Percentiles rank a stretch among this genome's conserved stretches.
Conservation (phyloP, 2,797 vertebrate species). For the Myotis planiceps region DNA sequence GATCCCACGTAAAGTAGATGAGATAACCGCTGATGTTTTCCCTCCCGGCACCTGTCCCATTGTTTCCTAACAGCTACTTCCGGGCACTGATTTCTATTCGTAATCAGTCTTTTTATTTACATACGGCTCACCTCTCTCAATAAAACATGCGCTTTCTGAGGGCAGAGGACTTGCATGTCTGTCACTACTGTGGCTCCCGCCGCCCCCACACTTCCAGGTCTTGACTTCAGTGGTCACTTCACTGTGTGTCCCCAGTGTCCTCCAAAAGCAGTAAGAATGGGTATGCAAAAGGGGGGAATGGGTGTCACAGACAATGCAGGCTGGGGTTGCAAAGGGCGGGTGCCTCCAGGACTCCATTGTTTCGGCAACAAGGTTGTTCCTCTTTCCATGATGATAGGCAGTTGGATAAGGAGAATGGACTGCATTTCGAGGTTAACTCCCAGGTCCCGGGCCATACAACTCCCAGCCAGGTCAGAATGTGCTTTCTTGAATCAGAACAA, state of each 20-base stretch:
- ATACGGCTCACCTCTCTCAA: not conserved
- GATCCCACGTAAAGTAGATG: not conserved
- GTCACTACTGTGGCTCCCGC: not conserved
- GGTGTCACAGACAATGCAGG: too few relatives aligned
- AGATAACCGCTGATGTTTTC: not conserved
- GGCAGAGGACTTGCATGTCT: not conserved
- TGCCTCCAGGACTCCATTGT: too few relatives aligned
- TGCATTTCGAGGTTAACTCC: too few relatives aligned
- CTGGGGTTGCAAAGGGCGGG: too few relatives aligned
- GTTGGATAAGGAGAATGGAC: too few relatives aligned
- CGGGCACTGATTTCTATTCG: not conserved
- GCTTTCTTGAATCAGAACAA: too few relatives aligned
- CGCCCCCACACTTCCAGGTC: too few relatives aligned
- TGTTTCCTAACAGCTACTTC: not conserved
- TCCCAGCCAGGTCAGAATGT: too few relatives aligned
- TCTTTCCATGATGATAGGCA: too few relatives aligned
- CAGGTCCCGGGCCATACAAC: too few relatives aligned
- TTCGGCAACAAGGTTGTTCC: too few relatives aligned
- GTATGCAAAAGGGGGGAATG: too few relatives aligned
- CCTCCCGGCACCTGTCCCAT: not conserved
- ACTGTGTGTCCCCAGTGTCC: rapidly evolving
- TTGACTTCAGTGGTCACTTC: not conserved
- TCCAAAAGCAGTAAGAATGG: not conserved
- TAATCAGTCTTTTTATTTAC: not conserved
- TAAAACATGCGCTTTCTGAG: not conserved